Percentiles rank a stretch among this genome's conserved stretches.
Conservation (phyloP, 1,140 invertebrate species). For the Halyomorpha halys region DNA sequence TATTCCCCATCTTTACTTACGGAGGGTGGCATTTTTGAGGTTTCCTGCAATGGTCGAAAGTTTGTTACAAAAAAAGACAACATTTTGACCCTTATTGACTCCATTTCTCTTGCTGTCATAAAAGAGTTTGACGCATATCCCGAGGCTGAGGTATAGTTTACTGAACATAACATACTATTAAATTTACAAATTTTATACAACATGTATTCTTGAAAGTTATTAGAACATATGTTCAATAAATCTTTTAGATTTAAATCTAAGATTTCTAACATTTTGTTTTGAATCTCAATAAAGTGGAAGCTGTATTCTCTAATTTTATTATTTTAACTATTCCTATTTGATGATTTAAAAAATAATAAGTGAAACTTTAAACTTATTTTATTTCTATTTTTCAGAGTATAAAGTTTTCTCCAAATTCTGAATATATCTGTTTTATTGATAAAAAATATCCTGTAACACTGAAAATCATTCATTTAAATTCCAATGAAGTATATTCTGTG, state of each 20-base stretch:
- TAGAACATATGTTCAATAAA: too few relatives aligned
- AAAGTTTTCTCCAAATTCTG: not conserved
- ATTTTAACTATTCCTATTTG: too few relatives aligned
- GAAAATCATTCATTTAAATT: not conserved
- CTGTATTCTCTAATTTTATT: too few relatives aligned
- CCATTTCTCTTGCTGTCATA: slow-evolving; percentile 9
- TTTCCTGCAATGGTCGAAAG: not conserved
- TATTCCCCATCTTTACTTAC: slow-evolving; percentile 5
- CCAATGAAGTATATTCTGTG: not conserved
- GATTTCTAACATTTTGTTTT: too few relatives aligned
- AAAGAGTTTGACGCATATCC: slow-evolving; percentile 8
- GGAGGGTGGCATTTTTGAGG: not conserved
- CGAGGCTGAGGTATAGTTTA: slow-evolving; percentile 9
- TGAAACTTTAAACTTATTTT: too few relatives aligned
- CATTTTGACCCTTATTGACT: not conserved
- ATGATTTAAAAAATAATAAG: too few relatives aligned
- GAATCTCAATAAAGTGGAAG: too few relatives aligned
- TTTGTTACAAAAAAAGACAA: not conserved
- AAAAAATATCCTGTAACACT: not conserved
- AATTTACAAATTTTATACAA: too few relatives aligned
- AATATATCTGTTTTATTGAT: slow-evolving; percentile 1
- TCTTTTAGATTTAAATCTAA: too few relatives aligned
- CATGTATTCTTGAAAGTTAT: too few relatives aligned
- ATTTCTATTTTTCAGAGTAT: not conserved
- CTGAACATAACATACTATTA: not conserved